Evolutionary conservation across 2,113 vertebrate species (phyloP), one percentile per base, ranked within the genome.

Genomic region (Lagopus muta): DNA sequence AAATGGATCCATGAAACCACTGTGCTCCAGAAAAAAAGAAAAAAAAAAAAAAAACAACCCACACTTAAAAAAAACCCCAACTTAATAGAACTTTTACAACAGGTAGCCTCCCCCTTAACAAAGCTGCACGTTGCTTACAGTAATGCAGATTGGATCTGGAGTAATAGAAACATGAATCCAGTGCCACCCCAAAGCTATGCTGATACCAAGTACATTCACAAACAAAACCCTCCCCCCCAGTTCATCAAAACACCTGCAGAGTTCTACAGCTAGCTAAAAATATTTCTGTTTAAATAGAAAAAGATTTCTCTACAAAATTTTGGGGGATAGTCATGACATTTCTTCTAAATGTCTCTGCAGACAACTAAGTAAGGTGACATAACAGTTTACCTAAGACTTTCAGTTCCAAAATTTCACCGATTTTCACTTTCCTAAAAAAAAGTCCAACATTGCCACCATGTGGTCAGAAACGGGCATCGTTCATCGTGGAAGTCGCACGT

Each of bases 361-460:
- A 13, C 74, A 76, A 6, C 36, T 6, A 58, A 69, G 57, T 1
- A 22, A 7, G 1, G 28, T 2, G 40, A 43, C 2, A 28, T 62
- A 47, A 48, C 47, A 32, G 17, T 4, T n/a, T 40, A 43, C 5
- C 87, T 57, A 18, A 55, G 50, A 34, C 11, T 20, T 32, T 22
- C 58, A 21, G 18, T 17, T 6, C 15, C n/a, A 6, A 10, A 48
- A 32, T 8, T 48, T 14, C 65, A 25, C 13, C 17, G 11, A 36
- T 30, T 45, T 38, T 13, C 13, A 4, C 3, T 11, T 54, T 75
- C 72, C 83, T 52, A 50, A 87, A 81, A 88, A 91, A 54, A 22
- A 93, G 17, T 95, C 88, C 81, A 62, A 96, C 86, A 94, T 73
- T 96, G 97, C 97, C 98, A 95, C 95, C 97, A 32, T 55, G 97